Percentiles rank a stretch among this genome's conserved stretches.
Conservation (phyloP, 2,797 vertebrate genomes). For the Chanos chanos region DNA sequence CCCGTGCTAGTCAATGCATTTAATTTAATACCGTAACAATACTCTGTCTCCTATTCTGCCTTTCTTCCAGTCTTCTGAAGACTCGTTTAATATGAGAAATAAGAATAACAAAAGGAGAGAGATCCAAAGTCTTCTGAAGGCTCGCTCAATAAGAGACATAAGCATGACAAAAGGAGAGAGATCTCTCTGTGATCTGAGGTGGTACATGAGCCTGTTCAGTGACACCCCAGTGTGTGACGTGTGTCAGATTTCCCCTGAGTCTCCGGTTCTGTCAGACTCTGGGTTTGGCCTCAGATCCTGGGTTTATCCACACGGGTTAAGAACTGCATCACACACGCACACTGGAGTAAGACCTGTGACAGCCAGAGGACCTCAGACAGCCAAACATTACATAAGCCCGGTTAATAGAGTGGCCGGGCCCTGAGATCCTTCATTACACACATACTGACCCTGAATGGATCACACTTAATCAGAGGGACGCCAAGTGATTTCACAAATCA, state of each 20-base stretch:
- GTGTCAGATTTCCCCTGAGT: too few species aligned
- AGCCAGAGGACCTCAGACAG: constrained; percentile 2
- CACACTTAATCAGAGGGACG: neutral
- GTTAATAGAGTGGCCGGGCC: constrained; percentile 11
- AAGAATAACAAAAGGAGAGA: constrained; percentile 27
- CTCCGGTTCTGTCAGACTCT: too few species aligned
- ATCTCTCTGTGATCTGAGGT: too few species aligned
- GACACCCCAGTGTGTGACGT: too few species aligned
- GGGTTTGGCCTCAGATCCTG: too few species aligned
- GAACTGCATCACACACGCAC: constrained; percentile 11
- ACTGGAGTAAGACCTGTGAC: constrained; percentile 18
- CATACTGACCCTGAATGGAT: neutral
- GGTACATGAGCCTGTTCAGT: too few species aligned
- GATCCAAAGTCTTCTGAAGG: constrained; percentile 17
- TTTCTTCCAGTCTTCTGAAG: constrained; percentile 17
- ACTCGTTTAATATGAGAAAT: constrained; percentile 24
- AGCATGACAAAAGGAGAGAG: too few species aligned
- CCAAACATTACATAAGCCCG: constrained; percentile 17
- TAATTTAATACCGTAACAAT: constrained; percentile 35
- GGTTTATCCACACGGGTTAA: too few species aligned
- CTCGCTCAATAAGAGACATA: too few species aligned
- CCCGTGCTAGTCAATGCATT: constrained; percentile 37
- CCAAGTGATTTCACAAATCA: neutral
- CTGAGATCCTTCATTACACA: neutral
- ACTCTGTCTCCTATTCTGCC: constrained; percentile 24